phyloP scores from a whole-genome alignment of 2,797 vertebrate genomes.

The Euthynnus affinis region DNA sequence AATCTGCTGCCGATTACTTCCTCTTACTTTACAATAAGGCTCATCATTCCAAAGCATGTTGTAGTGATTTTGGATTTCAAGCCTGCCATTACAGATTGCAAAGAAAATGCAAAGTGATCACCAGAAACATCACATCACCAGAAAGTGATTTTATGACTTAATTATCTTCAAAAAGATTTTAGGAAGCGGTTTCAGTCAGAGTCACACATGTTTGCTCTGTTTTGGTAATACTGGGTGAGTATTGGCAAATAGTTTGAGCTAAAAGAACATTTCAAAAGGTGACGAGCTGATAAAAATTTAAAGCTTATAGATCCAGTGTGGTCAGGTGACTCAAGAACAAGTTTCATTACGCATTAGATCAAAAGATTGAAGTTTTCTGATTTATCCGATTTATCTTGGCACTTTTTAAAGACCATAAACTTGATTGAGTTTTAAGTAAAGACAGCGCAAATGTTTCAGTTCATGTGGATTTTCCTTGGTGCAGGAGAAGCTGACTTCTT shows the following conservation, averaged over 20 bases:
- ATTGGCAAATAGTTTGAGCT: neutral
- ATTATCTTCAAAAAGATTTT: neutral
- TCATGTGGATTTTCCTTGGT: neutral
- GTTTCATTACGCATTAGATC: neutral
- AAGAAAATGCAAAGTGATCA: neutral
- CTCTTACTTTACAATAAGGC: neutral
- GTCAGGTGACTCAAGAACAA: neutral
- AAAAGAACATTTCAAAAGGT: slow-evolving; percentile 1
- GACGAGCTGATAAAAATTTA: slow-evolving; percentile 13
- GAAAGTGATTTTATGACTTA: neutral
- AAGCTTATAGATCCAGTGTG: neutral
- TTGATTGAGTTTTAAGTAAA: neutral
- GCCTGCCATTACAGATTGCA: neutral
- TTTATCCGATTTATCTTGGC: neutral
- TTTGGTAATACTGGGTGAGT: neutral
- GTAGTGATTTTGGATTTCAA: neutral
- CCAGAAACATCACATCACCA: neutral
- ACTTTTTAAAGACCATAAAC: no score
- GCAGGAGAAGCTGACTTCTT: no score
- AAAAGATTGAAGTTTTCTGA: neutral
- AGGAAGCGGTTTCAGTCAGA: neutral
- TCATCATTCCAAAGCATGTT: neutral
- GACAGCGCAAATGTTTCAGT: neutral
- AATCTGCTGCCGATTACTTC: no score
- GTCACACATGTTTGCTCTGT: neutral